Base-by-base conservation (phyloP, 2,888 invertebrate genomes). In the Tiphia femorata region DNA sequence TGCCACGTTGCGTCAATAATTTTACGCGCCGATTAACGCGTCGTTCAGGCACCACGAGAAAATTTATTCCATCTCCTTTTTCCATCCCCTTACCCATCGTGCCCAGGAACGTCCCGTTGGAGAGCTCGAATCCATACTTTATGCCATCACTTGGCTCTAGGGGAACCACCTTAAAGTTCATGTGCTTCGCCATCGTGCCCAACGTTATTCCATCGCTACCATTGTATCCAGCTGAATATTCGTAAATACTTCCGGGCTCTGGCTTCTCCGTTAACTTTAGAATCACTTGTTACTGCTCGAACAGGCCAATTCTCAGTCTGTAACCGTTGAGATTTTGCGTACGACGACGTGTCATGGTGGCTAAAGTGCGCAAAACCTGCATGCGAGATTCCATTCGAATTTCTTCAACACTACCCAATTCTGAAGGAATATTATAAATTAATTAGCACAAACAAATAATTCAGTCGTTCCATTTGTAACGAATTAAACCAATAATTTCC, bases 161-260 rank as follows among this genome's bases (percentile, higher is more conserved):
- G 2, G 76, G 64, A 1, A 73, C 49, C 1, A 77, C 64, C 0
- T 54, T 71, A 49, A 85, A 84, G 60, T 85, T 84, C 59, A 84
- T 63, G 27, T 66, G 58, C 29, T 72, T 67, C 0, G 81, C 75
- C 10, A 85, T 47, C 29, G 80, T 80, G 0, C 70, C 72, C 37
- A 84, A 53, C 1, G 84, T 63, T 1, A 79, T 64, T 1, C 84
- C 84, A 56, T 85, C 85, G 1, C 82, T 64, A 1, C 84, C 84
- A 12, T 73, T 76, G 49, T 76, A 79, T 7, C 70, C 67, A 3
- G 62, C 47, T 1, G 62, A 58, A 7, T 58, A 30, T 7, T 30
- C 3, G 14, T 52, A 52, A 8, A 47, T 35, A 0, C 51, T 40
- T 7, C 2, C n/a, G 0, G 27, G 7, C 2, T 23, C n/a, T 6